Percentiles rank a stretch among this genome's conserved stretches.
These are phyloP conservation scores for Bradypodion pumilum DNA, from an alignment of 2,797 vertebrate genomes.

Conservation along the genomic window DNA sequence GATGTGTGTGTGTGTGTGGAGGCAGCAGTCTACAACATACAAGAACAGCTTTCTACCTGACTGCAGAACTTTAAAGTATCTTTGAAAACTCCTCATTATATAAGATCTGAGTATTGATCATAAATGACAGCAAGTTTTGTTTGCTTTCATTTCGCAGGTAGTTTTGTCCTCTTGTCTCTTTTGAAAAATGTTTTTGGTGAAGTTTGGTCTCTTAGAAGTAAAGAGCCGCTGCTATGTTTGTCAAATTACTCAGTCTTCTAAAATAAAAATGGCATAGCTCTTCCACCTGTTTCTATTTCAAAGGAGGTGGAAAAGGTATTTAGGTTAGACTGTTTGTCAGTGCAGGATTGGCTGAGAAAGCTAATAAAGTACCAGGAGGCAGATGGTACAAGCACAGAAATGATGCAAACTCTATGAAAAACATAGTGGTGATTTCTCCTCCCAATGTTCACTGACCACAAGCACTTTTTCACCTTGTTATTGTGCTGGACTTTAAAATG, in stretches of 20 bases:
- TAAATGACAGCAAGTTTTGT: not conserved
- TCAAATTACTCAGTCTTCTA: slow-evolving; percentile 25
- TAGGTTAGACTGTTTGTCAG: slow-evolving; percentile 1
- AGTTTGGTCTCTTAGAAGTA: slow-evolving; percentile 14
- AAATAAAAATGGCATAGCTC: slow-evolving; percentile 14
- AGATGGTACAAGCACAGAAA: not conserved
- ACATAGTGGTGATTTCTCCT: not conserved
- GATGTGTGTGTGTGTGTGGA: not conserved
- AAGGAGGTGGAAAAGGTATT: slow-evolving; percentile 9
- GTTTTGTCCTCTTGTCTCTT: slow-evolving; percentile 20
- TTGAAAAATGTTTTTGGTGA: slow-evolving; percentile 27
- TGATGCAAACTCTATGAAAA: not conserved
- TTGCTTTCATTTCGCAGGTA: slow-evolving; percentile 18
- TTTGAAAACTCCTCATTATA: slow-evolving; percentile 16
- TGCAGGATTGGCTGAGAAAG: slow-evolving; percentile 1
- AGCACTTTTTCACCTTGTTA: not conserved
- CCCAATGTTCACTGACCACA: too few species aligned
- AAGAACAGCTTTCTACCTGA: not conserved
- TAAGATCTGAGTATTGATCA: slow-evolving; percentile 15
- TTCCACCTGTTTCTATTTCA: slow-evolving; percentile 13
- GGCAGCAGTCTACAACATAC: not conserved
- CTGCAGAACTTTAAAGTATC: not conserved
- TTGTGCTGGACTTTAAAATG: not conserved
- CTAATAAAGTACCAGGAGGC: slow-evolving; percentile 22
- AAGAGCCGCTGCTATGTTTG: slow-evolving; percentile 24